phyloP scores from a whole-genome alignment of 1,140 invertebrate genomes.

The Adoxophyes honmai region DNA sequence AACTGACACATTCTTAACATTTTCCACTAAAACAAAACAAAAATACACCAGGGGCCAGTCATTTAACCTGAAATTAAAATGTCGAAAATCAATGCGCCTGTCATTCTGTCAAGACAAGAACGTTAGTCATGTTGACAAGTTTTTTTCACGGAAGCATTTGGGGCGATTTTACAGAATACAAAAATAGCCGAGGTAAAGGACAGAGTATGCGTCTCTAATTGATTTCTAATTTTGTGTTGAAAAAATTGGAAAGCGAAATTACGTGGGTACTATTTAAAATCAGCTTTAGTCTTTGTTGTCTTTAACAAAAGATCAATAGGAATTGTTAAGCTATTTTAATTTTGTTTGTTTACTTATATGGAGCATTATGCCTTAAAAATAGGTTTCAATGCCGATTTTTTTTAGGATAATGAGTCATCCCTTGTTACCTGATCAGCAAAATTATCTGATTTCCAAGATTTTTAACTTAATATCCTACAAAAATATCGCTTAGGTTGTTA shows the following conservation, averaged over 20 bases:
- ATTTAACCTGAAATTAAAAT: conserved; percentile 68
- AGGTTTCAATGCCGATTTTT: too few relatives aligned
- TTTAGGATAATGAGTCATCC: too few relatives aligned
- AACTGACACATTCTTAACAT: conserved; percentile 45
- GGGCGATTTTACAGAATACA: conserved; percentile 29
- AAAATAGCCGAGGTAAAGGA: conserved; percentile 41
- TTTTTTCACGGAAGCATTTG: conserved; percentile 37
- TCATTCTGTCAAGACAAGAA: conserved; percentile 31
- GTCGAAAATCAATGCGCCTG: conserved; percentile 61
- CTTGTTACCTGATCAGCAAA: too few relatives aligned
- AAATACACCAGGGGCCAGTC: conserved; percentile 48
- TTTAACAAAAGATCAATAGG: conserved; percentile 10
- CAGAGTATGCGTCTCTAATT: conserved; percentile 39
- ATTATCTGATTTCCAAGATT: too few relatives aligned
- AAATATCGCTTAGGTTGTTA: too few relatives aligned
- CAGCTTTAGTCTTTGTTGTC: too few relatives aligned
- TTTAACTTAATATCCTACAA: too few relatives aligned
- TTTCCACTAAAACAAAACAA: conserved; percentile 35
- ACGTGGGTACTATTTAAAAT: too few relatives aligned
- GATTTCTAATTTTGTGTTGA: conserved; percentile 48
- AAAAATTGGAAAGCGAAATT: background rate
- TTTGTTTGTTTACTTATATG: too few relatives aligned
- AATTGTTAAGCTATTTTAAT: too few relatives aligned
- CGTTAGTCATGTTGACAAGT: conserved; percentile 42
- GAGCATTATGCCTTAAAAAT: too few relatives aligned